phyloP scores from a whole-genome alignment of 2,113 vertebrate genomes.

The Rhodinocichla rosea region DNA sequence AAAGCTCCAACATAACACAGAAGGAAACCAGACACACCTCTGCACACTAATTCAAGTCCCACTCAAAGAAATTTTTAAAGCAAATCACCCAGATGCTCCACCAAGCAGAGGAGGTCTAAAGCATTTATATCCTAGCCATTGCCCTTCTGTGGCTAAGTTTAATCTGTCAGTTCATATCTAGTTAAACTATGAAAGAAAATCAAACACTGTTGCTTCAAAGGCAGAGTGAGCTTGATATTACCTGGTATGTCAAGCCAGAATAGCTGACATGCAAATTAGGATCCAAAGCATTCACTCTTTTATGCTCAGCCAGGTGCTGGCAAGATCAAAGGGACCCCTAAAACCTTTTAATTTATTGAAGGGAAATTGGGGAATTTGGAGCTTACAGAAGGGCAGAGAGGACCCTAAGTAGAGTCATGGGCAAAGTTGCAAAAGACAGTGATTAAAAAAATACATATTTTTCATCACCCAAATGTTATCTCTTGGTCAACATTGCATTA shows the following conservation, averaged over 20 bases:
- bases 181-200: slow-evolving; percentile 1
- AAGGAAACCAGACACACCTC: not conserved
- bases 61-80: not conserved
- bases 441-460: not conserved
- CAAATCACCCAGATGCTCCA: not conserved
- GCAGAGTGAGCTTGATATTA: not conserved
- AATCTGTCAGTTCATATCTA: not conserved
- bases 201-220: slow-evolving; percentile 19
- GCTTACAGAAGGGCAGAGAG: not conserved
- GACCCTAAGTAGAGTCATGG: not conserved
- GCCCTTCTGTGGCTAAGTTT: not conserved
- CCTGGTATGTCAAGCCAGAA: not conserved
- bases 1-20: not conserved
- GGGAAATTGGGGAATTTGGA: not conserved
- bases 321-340: slow-evolving; percentile 18
- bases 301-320: not conserved
- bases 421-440: not conserved
- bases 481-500: not conserved
- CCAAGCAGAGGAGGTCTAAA: not conserved
- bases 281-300: not conserved
- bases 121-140: not conserved
- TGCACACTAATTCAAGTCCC: not conserved
- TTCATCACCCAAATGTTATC: not conserved
- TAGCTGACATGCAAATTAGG: slow-evolving; percentile 15
- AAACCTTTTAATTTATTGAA: slow-evolving; percentile 14